phyloP scores from a whole-genome alignment of 53 echinoderm and acorn worm species.

The Temnopleurus reevesii region DNA sequence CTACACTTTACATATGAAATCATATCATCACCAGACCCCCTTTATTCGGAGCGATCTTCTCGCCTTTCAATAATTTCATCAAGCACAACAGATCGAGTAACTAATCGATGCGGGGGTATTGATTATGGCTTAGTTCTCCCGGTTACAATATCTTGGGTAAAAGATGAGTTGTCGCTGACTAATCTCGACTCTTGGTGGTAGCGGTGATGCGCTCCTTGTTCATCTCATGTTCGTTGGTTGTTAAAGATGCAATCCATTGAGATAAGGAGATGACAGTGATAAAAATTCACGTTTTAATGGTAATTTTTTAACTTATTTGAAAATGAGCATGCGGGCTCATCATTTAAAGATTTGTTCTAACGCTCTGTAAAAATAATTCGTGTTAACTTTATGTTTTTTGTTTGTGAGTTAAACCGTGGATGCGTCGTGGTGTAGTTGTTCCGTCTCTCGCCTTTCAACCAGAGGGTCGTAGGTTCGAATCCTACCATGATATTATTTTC shows the following conservation, averaged over 20 bases:
- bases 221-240: not conserved
- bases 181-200: slow-evolving; percentile 5
- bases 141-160: slow-evolving; percentile 16
- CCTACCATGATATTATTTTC: too few species aligned
- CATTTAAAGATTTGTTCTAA: too few species aligned
- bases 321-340: too few species aligned
- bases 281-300: too few species aligned
- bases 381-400: too few species aligned
- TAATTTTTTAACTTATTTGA: too few species aligned
- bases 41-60: not conserved
- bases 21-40: not conserved
- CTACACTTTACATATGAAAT: slow-evolving; percentile 19
- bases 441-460: too few species aligned
- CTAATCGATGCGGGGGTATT: slow-evolving; percentile 11
- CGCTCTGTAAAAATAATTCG: too few species aligned
- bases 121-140: slow-evolving; percentile 10
- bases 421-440: too few species aligned
- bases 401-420: too few species aligned
- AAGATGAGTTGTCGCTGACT: slow-evolving; percentile 21
- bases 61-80: slow-evolving; percentile 8
- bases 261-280: not conserved
- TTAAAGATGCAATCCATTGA: not conserved
- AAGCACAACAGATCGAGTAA: slow-evolving; percentile 30
- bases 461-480: too few species aligned
- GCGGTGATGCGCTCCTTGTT: not conserved